Conservation (phyloP, 2,888 invertebrate genomes). For the Papilio elwesi region DNA sequence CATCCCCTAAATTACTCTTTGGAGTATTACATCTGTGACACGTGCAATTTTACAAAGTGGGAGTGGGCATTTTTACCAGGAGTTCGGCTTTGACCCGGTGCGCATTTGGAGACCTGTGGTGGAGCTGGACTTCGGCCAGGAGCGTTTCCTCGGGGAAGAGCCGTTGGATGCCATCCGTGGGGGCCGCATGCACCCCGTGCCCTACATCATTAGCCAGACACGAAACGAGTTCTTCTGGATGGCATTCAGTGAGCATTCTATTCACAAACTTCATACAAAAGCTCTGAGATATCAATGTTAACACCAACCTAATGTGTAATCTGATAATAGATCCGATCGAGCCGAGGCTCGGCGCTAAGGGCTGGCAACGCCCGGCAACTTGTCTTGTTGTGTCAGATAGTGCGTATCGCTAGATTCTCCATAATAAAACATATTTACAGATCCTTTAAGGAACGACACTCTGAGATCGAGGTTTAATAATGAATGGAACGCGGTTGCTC, state of each 20-base stretch:
- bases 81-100: constrained; percentile 81
- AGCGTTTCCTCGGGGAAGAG: constrained; percentile 86
- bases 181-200: constrained; percentile 85
- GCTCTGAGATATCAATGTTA: not conserved
- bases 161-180: constrained; percentile 83
- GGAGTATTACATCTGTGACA: too few relatives aligned
- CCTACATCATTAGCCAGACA: constrained; percentile 87
- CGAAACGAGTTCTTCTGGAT: constrained; percentile 87
- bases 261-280: not conserved
- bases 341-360: too few relatives aligned
- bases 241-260: constrained; percentile 82
- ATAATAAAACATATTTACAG: constrained; percentile 61
- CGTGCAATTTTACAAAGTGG: too few relatives aligned
- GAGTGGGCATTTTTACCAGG: constrained; percentile 59
- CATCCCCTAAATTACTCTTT: too few relatives aligned
- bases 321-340: too few relatives aligned
- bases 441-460: constrained; percentile 79
- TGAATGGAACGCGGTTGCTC: constrained; percentile 86
- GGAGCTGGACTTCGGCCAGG: constrained; percentile 87
- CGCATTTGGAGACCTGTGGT: constrained; percentile 86
- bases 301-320: too few relatives aligned
- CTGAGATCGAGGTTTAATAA: constrained; percentile 80
- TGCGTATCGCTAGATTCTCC: too few relatives aligned
- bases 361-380: not conserved
- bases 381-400: not conserved